phyloP scores from a whole-genome alignment of 2,888 invertebrate species.

The Drosophila infuscata region DNA sequence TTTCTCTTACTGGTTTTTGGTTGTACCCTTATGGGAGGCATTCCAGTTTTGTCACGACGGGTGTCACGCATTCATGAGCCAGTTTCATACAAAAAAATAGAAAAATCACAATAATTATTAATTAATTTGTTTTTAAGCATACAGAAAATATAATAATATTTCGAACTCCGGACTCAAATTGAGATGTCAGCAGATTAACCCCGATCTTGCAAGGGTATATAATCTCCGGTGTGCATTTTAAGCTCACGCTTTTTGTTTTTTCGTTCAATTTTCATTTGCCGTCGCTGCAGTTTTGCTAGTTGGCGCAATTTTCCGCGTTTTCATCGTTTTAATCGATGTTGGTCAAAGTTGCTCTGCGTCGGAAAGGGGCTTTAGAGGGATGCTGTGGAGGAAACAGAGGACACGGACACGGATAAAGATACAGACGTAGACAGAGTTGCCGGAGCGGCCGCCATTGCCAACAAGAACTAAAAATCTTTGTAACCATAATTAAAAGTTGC shows the following conservation, averaged over 20 bases:
- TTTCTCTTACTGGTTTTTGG: not conserved
- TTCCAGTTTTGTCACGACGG: not conserved
- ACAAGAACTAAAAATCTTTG: constrained; percentile 75
- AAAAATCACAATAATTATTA: not conserved
- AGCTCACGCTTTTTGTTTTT: constrained; percentile 42
- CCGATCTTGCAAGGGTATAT: not conserved
- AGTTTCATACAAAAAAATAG: not conserved
- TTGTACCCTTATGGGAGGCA: not conserved
- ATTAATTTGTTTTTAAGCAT: not conserved
- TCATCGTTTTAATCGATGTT: constrained; percentile 81
- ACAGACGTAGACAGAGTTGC: constrained; percentile 16
- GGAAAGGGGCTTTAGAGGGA: not conserved
- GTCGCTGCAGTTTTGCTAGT: constrained; percentile 76
- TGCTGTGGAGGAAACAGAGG: not conserved
- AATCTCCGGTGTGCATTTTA: not conserved
- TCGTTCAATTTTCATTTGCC: constrained; percentile 74
- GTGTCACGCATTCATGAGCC: not conserved
- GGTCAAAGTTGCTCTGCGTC: constrained; percentile 68
- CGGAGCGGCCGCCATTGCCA: constrained; percentile 50
- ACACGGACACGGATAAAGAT: constrained; percentile 25
- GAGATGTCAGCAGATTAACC: not conserved
- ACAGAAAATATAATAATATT: not conserved
- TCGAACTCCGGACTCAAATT: not conserved
- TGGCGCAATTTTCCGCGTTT: constrained; percentile 81
- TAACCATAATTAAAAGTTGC: constrained; percentile 81